Conservation (phyloP, 2,888 invertebrate genomes). For the Eumacrocentrus americanus region DNA sequence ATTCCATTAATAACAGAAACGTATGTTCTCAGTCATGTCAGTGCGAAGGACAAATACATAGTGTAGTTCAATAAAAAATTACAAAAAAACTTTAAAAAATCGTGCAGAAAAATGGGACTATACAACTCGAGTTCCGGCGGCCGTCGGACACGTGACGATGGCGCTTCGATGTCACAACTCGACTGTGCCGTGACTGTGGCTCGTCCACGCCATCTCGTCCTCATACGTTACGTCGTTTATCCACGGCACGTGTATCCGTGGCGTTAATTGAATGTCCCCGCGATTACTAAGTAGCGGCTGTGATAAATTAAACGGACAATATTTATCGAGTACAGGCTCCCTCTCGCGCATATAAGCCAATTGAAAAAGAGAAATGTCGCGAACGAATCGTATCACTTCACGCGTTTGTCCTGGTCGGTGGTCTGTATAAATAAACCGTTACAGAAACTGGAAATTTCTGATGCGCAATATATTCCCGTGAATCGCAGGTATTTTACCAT, state of each 20-base stretch:
- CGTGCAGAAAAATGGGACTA: not conserved
- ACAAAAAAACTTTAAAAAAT: not conserved
- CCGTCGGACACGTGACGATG: conserved; percentile 29
- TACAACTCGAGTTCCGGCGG: conserved; percentile 9
- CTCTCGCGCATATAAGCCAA: conserved; percentile 16
- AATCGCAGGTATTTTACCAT: conserved; percentile 4
- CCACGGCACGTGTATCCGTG: conserved; percentile 29
- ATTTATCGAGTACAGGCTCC: conserved; percentile 47
- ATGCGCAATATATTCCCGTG: not conserved
- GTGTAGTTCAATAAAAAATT: not conserved
- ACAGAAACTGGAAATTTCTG: conserved; percentile 40
- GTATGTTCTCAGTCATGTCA: too few relatives aligned
- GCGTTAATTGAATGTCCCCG: conserved; percentile 47
- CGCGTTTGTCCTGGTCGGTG: conserved; percentile 42
- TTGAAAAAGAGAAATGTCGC: conserved; percentile 22
- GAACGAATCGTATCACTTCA: conserved; percentile 29
- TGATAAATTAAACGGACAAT: conserved; percentile 51
- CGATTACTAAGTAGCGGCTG: conserved; percentile 46
- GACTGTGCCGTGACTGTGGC: conserved; percentile 21
- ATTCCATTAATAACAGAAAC: too few relatives aligned
- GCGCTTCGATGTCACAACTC: not conserved
- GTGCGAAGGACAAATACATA: too few relatives aligned
- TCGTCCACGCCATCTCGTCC: conserved; percentile 26
- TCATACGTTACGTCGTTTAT: conserved; percentile 32
- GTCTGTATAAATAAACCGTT: conserved; percentile 50